Percentiles rank a stretch among this genome's conserved stretches.
phyloP scores from a whole-genome alignment of 2,888 invertebrate species.

The Stenoptilia bipunctidactyla region DNA sequence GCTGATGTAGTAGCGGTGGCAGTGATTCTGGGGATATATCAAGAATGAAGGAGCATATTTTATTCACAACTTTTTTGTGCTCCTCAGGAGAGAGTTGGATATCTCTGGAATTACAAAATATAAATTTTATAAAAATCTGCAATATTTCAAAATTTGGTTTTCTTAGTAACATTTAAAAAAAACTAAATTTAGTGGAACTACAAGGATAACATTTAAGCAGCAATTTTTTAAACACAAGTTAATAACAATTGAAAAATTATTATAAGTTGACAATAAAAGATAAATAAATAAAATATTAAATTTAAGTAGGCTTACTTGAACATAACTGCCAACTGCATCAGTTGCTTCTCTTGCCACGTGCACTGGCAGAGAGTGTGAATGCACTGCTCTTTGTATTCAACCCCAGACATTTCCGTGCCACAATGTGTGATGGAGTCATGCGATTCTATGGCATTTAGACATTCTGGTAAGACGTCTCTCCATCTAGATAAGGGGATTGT shows the following conservation, averaged over 20 bases:
- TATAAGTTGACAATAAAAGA: no score
- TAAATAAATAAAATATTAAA: no score
- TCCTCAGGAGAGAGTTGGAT: conserved; percentile 71
- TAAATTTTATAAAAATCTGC: conserved; percentile 1
- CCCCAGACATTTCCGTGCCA: conserved; percentile 69
- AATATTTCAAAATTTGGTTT: no score
- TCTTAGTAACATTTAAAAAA: no score
- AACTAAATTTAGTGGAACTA: no score
- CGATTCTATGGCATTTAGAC: conserved; percentile 65
- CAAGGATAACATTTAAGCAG: no score
- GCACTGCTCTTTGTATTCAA: conserved; percentile 73
- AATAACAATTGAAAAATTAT: no score
- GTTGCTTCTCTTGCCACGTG: conserved; percentile 69
- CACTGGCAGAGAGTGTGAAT: conserved; percentile 73
- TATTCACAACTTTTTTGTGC: conserved; percentile 72
- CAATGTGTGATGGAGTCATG: conserved; percentile 66
- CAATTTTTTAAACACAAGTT: no score
- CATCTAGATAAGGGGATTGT: conserved; percentile 69
- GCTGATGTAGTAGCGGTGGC: conserved; percentile 76
- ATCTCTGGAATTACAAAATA: conserved; percentile 49
- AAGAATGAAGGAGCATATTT: conserved; percentile 71
- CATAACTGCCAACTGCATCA: conserved; percentile 76
- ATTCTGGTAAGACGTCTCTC: conserved; percentile 76
- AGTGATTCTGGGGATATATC: conserved; percentile 72
- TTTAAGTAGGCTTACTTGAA: conserved; percentile 77